These are phyloP conservation scores for Trinorchestia longiramus DNA, from an alignment of 1,140 invertebrate species.

Conservation along the genomic window DNA sequence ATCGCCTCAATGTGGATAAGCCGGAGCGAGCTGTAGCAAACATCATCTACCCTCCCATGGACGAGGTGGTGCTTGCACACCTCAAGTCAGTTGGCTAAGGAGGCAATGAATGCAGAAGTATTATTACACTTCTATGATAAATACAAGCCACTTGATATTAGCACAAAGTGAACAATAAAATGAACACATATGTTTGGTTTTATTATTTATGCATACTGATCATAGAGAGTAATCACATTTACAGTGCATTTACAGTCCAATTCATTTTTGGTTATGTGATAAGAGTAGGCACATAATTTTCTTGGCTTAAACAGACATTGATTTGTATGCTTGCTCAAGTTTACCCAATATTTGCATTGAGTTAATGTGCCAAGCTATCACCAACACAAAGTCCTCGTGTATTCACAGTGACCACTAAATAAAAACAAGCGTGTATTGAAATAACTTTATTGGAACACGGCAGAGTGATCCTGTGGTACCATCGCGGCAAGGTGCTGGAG, in stretches of 20 bases:
- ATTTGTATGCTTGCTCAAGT: not conserved
- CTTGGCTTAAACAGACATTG: not conserved
- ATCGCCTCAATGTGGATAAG: constrained; percentile 78
- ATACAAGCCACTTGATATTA: not conserved
- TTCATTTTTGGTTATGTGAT: no score
- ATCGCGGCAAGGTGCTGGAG: constrained; percentile 37
- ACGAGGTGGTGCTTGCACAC: constrained; percentile 85
- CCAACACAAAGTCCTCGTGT: no score
- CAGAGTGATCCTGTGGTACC: constrained; percentile 44
- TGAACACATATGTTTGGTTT: no score
- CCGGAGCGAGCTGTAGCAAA: constrained; percentile 80
- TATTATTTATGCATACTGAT: not conserved
- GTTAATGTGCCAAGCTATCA: no score
- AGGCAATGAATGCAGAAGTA: not conserved
- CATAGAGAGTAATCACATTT: not conserved
- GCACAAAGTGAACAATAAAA: not conserved
- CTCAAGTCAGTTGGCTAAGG: constrained; percentile 74
- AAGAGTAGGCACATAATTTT: not conserved
- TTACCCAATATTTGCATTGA: no score
- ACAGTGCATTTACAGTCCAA: no score
- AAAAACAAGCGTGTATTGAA: not conserved
- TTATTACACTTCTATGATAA: not conserved
- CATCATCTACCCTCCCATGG: constrained; percentile 80
- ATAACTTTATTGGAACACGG: not conserved
- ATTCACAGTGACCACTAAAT: no score